phyloP scores from a whole-genome alignment of 2,888 invertebrate genomes.

The Hypolimnas misippus region DNA sequence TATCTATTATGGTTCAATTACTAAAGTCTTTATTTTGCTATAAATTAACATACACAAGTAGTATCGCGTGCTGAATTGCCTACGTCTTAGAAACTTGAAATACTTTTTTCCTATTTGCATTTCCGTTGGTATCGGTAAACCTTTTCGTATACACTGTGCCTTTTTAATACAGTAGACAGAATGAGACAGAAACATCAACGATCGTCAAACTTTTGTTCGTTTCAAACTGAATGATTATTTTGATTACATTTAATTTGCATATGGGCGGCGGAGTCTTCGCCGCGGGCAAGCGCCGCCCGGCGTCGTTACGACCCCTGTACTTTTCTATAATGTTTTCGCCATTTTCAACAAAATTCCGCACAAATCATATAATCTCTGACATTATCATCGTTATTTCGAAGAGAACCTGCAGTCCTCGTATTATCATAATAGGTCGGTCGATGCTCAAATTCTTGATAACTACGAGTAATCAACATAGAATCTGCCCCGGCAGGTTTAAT shows the following conservation, averaged over 20 bases:
- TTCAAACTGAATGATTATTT: conserved; percentile 79
- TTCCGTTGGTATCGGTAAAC: conserved; percentile 60
- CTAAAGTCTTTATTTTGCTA: conserved; percentile 47
- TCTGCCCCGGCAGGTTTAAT: conserved; percentile 75
- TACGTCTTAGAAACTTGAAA: conserved; percentile 1
- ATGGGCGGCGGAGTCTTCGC: conserved; percentile 68
- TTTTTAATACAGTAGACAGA: conserved; percentile 44
- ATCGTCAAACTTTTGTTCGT: conserved; percentile 56
- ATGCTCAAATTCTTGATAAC: conserved; percentile 81
- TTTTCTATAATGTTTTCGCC: conserved; percentile 84
- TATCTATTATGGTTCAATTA: no score
- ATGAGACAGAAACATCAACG: conserved; percentile 55
- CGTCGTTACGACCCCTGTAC: conserved; percentile 79
- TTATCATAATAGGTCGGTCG: conserved; percentile 74
- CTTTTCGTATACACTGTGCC: conserved; percentile 60
- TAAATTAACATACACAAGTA: conserved; percentile 74
- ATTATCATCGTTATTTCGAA: conserved; percentile 83
- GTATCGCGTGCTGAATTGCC: conserved; percentile 69
- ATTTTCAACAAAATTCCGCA: conserved; percentile 83
- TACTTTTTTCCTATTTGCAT: conserved; percentile 68
- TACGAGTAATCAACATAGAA: conserved; percentile 81
- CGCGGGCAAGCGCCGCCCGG: conserved; percentile 66
- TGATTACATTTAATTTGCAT: conserved; percentile 84
- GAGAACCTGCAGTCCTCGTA: conserved; percentile 75
- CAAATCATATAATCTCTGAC: conserved; percentile 83